Base-by-base conservation (phyloP, 2,888 invertebrate genomes). In the Polietes domitor region DNA sequence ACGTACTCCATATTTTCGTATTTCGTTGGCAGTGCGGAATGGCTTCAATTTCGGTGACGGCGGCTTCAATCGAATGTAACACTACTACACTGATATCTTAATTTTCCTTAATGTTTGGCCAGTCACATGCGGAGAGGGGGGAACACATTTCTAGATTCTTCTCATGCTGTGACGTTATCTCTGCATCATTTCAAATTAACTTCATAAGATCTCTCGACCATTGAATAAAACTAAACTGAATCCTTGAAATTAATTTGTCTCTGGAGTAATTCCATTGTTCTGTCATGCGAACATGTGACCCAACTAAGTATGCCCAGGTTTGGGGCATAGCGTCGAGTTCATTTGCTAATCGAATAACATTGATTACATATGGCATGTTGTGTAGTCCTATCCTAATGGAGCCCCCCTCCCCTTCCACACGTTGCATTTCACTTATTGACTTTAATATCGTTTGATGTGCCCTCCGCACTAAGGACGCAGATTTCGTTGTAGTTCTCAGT, bases 321-420 rank as follows among this genome's bases (percentile, higher is more conserved):
- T 55, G 1, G 28, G n/a, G 15, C 28, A 61, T 26, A 26, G 37
- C 37, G 37, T 12, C 37, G 1, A 9, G 26, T 58, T 15, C 21
- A 1, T 58, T 1, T 28, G 55, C 15, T n/a, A 71, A n/a, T 0
- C 19, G 7, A 77, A 73, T 63, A 77, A 77, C 53, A 68, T 68
- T 85, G 79, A 82, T 82, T 77, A 82, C 32, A 82, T 71, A 75
- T 80, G 74, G 28, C 65, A 73, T 28, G 37, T 74, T 85, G 43
- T n/a, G n/a, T n/a, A n/a, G n/a, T n/a, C n/a, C n/a, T n/a, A n/a
- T n/a, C n/a, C 19, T 55, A 26, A 12, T 61, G 19, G 17, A 61
- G 28, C n/a, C n/a, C n/a, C 28, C 32, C 32, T 28, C 28, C 32
- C 28, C 32, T 21, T 50, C 5, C 19, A 53, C 5, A 5, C 32